These are phyloP conservation scores for Morpho achilles DNA, from an alignment of 2,888 invertebrate genomes.

Conservation along the genomic window DNA sequence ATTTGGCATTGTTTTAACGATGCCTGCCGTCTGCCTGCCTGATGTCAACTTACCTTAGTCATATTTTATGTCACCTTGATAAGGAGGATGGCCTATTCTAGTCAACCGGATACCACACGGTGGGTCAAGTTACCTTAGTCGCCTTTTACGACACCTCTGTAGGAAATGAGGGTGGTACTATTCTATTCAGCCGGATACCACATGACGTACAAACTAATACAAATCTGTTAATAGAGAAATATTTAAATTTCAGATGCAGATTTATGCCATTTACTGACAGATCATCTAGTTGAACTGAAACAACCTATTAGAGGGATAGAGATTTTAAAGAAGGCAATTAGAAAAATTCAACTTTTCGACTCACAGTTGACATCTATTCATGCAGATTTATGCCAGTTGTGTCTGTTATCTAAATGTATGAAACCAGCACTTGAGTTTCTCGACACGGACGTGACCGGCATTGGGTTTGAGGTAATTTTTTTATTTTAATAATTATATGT, in stretches of 20 bases:
- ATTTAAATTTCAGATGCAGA: conserved; percentile 85
- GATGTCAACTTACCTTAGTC: too few species aligned
- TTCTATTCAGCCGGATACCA: too few species aligned
- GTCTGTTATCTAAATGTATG: conserved; percentile 93
- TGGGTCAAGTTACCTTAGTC: too few species aligned
- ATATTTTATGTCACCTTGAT: too few species aligned
- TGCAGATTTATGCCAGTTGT: conserved; percentile 94
- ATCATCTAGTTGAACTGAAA: conserved; percentile 86
- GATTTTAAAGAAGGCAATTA: conserved; percentile 89
- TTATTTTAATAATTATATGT: too few species aligned
- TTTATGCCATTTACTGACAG: conserved; percentile 90
- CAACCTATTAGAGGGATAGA: conserved; percentile 91
- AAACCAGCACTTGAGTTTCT: conserved; percentile 94
- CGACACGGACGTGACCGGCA: conserved; percentile 94
- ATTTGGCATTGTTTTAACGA: too few species aligned
- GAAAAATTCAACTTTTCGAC: conserved; percentile 91
- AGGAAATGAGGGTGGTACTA: too few species aligned
- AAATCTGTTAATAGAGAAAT: neutral
- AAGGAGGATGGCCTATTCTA: too few species aligned
- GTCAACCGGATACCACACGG: too few species aligned
- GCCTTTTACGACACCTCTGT: too few species aligned
- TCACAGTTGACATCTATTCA: conserved; percentile 96
- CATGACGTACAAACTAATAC: neutral
- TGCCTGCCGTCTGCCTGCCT: too few species aligned
- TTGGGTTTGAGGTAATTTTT: conserved; percentile 87